phyloP scores from a whole-genome alignment of 2,113 vertebrate species.

The Collichthys lucidus region DNA sequence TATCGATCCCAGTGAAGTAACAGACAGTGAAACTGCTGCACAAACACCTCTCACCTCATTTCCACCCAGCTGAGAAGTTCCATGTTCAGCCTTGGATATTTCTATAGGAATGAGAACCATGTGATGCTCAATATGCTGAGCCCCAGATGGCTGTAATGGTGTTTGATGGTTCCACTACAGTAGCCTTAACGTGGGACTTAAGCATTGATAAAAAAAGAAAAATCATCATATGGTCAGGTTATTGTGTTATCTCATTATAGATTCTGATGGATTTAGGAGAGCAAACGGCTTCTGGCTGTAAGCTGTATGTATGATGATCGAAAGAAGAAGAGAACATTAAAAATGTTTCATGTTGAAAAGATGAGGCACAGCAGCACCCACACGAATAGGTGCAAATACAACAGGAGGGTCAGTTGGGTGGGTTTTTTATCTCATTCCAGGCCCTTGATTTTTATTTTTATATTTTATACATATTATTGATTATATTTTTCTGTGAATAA shows the following conservation, averaged over 20 bases:
- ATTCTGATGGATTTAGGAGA: background rate
- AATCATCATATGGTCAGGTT: background rate
- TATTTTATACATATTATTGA: too few relatives aligned
- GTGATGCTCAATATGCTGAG: background rate
- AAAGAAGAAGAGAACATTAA: background rate
- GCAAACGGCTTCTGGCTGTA: background rate
- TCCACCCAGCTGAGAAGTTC: background rate
- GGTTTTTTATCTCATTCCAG: background rate
- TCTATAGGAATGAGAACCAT: background rate
- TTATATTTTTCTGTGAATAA: background rate
- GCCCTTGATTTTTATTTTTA: background rate
- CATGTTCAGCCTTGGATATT: background rate
- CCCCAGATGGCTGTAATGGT: background rate
- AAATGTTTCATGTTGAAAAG: background rate
- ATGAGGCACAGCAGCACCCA: background rate
- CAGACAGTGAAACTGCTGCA: conserved; percentile 4
- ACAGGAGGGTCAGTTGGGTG: background rate
- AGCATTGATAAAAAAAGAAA: background rate
- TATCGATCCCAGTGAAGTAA: conserved; percentile 5
- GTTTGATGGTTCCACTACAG: background rate
- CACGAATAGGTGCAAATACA: background rate
- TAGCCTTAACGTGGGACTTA: background rate
- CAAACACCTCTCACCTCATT: conserved; percentile 3
- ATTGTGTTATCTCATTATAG: background rate
- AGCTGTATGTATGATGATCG: too few relatives aligned